Percentiles rank a stretch among this genome's conserved stretches.
Conservation (phyloP, 2,888 invertebrate species). For the Lottia scabra region DNA sequence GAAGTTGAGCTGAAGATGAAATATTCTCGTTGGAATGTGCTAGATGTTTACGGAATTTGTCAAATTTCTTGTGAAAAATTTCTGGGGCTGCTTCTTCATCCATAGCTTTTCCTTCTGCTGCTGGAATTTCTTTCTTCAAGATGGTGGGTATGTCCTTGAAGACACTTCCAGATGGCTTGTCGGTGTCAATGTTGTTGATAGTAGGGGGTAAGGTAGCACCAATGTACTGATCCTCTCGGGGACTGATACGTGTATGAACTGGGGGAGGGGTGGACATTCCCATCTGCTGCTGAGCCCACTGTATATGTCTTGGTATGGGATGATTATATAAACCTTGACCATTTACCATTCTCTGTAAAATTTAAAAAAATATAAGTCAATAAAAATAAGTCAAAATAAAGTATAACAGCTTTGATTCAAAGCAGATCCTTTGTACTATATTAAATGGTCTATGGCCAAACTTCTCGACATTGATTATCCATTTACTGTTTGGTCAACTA, state of each 20-base stretch:
- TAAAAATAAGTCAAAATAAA: no score
- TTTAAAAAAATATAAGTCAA: neutral
- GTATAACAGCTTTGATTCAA: no score
- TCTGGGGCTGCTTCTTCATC: conserved; percentile 22
- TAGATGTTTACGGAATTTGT: conserved; percentile 52
- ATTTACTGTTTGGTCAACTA: no score
- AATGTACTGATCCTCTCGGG: conserved; percentile 9
- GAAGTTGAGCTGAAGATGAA: neutral
- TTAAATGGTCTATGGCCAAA: no score
- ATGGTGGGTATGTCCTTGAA: conserved; percentile 2
- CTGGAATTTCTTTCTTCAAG: conserved; percentile 9
- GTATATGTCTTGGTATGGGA: conserved; percentile 10
- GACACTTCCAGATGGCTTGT: conserved; percentile 11
- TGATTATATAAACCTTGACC: conserved; percentile 11
- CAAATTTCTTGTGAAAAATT: conserved; percentile 58
- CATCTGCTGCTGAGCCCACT: conserved; percentile 1
- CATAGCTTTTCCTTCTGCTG: conserved; percentile 10
- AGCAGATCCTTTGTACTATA: no score
- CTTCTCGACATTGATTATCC: no score
- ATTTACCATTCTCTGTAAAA: conserved; percentile 19
- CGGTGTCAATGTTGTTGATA: neutral
- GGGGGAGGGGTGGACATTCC: conserved; percentile 26
- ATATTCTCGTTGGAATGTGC: conserved; percentile 20
- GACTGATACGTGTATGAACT: conserved; percentile 18
- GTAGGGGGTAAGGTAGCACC: neutral